A percentile compares a stretch with the other conserved stretches of the same genome.
Conservation (phyloP, 2,113 vertebrate genomes). For the Anoura caudifer region DNA sequence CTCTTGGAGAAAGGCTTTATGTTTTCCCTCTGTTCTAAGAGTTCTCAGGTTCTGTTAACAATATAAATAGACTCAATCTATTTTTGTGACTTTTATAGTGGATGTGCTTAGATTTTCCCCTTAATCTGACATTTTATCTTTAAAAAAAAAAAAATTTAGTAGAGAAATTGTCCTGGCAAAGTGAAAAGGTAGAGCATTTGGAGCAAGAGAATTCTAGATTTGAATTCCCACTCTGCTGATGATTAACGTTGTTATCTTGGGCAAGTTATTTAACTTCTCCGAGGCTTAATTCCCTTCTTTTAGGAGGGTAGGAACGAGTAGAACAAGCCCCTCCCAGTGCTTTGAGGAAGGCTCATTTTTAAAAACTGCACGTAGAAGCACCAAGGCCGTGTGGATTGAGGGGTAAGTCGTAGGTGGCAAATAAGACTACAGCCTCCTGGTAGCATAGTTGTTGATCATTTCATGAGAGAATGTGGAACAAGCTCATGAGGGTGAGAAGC, state of each 20-base stretch:
- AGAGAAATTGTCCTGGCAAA: not conserved
- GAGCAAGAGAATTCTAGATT: not conserved
- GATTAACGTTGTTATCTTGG: not conserved
- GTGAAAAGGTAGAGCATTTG: not conserved
- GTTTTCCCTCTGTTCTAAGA: not conserved
- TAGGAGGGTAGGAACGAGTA: not conserved
- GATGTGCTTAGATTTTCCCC: not conserved
- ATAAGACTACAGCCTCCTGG: not conserved
- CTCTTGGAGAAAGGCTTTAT: not conserved
- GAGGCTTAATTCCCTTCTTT: not conserved
- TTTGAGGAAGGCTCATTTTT: not conserved
- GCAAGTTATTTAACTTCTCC: not conserved
- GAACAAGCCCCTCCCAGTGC: not conserved
- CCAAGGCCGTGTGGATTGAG: not conserved
- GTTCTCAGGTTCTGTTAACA: not conserved
- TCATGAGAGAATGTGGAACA: not conserved
- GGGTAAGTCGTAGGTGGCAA: not conserved
- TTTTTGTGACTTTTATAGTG: not conserved
- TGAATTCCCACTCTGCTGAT: not conserved
- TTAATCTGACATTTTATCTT: not conserved
- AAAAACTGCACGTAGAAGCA: not conserved
- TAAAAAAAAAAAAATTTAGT: too few relatives aligned
- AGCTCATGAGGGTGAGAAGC: not conserved
- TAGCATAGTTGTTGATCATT: not conserved
- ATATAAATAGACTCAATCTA: not conserved